These are phyloP conservation scores for Acanthoscelides obtectus DNA, from an alignment of 2,888 invertebrate species.

Conservation along the genomic window DNA sequence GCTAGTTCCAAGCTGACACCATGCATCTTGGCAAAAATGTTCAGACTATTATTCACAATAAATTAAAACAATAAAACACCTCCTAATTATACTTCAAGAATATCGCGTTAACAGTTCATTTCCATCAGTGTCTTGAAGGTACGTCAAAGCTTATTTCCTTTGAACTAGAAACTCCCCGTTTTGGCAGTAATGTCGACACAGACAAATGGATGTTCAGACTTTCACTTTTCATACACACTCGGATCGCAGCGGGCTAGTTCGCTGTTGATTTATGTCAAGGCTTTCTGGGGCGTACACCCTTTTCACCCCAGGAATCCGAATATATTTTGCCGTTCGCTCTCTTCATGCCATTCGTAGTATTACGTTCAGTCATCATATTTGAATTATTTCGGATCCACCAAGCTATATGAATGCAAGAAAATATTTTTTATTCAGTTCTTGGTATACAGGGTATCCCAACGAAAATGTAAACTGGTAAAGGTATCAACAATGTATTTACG, in stretches of 20 bases:
- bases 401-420: not conserved
- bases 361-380: not conserved
- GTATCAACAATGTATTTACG: too few species aligned
- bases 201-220: not conserved
- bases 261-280: not conserved
- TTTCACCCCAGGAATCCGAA: not conserved
- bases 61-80: not conserved
- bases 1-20: too few species aligned
- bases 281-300: not conserved
- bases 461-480: too few species aligned
- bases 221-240: not conserved
- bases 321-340: not conserved
- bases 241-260: not conserved
- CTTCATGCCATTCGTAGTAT: not conserved
- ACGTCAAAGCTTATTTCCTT: not conserved
- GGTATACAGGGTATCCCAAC: too few species aligned
- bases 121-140: not conserved
- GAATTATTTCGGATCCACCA: not conserved
- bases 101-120: not conserved
- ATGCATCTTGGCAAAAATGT: too few species aligned
- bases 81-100: not conserved
- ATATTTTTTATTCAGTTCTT: too few species aligned
- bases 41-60: too few species aligned
- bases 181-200: not conserved
- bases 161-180: not conserved